Evolutionary conservation across 1,140 invertebrate species (phyloP), one percentile per base, ranked within the genome.

Genomic region (Orius laevigatus): DNA sequence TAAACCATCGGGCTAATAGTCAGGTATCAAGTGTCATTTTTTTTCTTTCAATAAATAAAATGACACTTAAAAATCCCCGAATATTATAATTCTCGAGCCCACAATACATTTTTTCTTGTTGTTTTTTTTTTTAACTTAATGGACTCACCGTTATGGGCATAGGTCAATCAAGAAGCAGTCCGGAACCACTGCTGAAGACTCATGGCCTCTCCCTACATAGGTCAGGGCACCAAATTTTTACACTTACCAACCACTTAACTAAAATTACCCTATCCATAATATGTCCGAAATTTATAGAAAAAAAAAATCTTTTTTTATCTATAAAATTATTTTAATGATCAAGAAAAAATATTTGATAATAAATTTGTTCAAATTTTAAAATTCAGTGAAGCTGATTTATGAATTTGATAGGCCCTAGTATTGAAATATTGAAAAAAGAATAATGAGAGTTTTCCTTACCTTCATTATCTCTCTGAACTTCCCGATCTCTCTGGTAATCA

Each of bases 381-480:
- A 25, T 25, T 25, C 25, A 25, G 25, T 25, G 25, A 25, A 25
- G 25, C 25, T 25, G 25, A 25, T 25, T 25, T 25, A 4, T 25
- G 25, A 25, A 4, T 25, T 25, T 25, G 25, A 25, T 25, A 4
- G 25, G 8, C 25, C 25, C 25, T 25, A 25, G 25, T 25, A 25
- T 25, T 25, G 25, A 25, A 25, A 25, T 25, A 38, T 38, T 16
- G 10, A 38, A 10, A 3, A 5, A 38, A 38, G 11, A 38, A 38
- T 38, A 34, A 34, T 34, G 33, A n/a, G n/a, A n/a, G 36, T 38
- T 5, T 16, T 16, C 3, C 63, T 75, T 79, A 91, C 88, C 84
- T 92, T 93, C 81, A 93, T 92, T 51, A 88, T 85, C 72, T 95
- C 91, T 48, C 93, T 75, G 68, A 97, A 97, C 67, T 91, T 93